Evolutionary conservation across 2,888 invertebrate genomes (phyloP), one percentile per base, ranked within the genome.

Genomic region (Subacronicta megacephala): DNA sequence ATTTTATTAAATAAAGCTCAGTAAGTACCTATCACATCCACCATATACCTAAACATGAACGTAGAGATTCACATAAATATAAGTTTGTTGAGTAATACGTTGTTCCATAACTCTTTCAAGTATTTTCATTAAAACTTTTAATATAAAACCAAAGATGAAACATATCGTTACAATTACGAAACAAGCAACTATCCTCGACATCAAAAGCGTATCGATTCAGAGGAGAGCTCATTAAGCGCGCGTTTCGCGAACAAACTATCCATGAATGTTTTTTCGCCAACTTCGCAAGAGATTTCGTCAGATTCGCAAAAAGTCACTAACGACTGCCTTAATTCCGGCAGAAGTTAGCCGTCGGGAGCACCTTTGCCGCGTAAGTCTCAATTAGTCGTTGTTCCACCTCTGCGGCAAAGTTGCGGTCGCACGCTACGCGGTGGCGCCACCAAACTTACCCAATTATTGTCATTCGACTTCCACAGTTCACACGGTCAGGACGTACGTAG

Each of bases 271-370:
- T 88, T 84, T 82, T 77, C 75, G 74, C 80, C 70, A 86, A 88
- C 81, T 88, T 84, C 67, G 81, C 76, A 74, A 82, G 85, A 89
- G 90, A 90, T 90, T 88, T 85, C 78, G 82, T 82, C 80, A 83
- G 83, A 82, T 84, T 82, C 81, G 83, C 89, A 88, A 89, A 90
- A 91, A 90, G 87, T 89, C 85, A 71, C 84, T 90, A 91, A 92
- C 90, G 90, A 91, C 89, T 85, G 84, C 81, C 86, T 90, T 89
- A 90, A 90, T 89, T 85, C 87, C 75, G 79, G 73, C 69, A 77
- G 79, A 89, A 92, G 90, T 90, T 89, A 72, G 79, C 52, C 77
- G 77, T 65, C 59, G 76, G 76, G 55, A 72, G 80, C 79, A 82
- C 84, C 83, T 82, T 80, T 64, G 66, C 53, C 59, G 77, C 75